These are phyloP conservation scores for Colletes gigas DNA, from an alignment of 1,140 invertebrate genomes.

Conservation along the genomic window DNA sequence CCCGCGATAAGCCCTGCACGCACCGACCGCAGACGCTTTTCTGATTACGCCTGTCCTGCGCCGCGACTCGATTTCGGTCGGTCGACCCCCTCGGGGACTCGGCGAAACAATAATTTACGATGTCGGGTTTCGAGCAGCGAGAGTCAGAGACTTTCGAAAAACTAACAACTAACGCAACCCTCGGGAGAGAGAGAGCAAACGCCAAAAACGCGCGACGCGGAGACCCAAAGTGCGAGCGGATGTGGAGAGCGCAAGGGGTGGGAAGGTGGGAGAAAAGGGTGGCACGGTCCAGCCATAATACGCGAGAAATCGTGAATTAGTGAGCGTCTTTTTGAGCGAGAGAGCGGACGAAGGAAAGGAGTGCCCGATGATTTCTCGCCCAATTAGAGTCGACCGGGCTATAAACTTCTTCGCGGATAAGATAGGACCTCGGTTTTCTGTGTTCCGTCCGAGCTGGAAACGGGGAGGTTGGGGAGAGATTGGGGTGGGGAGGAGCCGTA, in stretches of 20 bases:
- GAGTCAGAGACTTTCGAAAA: not conserved
- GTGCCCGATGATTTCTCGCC: constrained; percentile 80
- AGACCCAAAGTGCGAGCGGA: not conserved
- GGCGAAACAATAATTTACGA: no score
- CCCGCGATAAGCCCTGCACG: not conserved
- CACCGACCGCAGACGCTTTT: no score
- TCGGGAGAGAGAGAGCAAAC: not conserved
- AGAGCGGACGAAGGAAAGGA: constrained; percentile 76
- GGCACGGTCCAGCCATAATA: constrained; percentile 66
- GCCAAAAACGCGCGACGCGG: not conserved
- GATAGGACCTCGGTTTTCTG: constrained; percentile 76
- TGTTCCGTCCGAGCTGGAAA: constrained; percentile 62
- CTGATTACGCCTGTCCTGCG: not conserved
- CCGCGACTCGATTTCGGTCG: not conserved
- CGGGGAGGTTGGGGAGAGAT: no score
- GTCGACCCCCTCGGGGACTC: no score
- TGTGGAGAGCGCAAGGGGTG: no score
- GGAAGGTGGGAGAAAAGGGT: not conserved
- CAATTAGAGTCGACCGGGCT: constrained; percentile 81
- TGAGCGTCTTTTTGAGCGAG: constrained; percentile 74
- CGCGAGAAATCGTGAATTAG: constrained; percentile 77
- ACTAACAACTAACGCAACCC: no score
- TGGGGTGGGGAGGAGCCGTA: constrained; percentile 42
- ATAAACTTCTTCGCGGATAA: constrained; percentile 80
- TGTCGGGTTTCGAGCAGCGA: no score